These are phyloP conservation scores for Botia kubotai DNA, from an alignment of 2,797 vertebrate genomes.

Conservation along the genomic window DNA sequence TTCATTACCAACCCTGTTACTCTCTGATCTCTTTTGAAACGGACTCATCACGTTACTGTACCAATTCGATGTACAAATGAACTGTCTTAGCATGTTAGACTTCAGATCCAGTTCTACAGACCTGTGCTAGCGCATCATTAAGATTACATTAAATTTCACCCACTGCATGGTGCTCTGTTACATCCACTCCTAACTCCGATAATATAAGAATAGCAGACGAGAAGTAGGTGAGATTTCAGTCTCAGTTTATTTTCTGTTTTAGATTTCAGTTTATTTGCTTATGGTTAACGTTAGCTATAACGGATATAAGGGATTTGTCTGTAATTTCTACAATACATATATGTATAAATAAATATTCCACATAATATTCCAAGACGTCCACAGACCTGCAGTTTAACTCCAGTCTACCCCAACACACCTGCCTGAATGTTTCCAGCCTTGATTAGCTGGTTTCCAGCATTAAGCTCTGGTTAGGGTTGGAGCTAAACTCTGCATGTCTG, in stretches of 20 bases:
- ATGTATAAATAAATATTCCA: not conserved
- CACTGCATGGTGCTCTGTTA: conserved; percentile 20
- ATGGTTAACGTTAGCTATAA: not conserved
- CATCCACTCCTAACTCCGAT: conserved; percentile 11
- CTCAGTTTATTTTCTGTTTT: not conserved
- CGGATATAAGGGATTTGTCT: not conserved
- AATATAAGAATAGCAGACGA: not conserved
- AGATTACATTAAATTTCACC: not conserved
- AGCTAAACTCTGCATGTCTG: no score
- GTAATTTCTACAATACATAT: not conserved
- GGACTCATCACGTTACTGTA: not conserved
- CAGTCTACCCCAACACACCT: no score
- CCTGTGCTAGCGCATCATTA: not conserved
- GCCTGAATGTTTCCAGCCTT: no score
- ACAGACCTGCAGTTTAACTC: no score
- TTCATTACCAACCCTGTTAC: conserved; percentile 13
- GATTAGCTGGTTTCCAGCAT: no score
- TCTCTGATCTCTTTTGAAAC: conserved; percentile 10
- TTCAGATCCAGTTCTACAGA: not conserved
- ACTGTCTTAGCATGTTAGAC: not conserved
- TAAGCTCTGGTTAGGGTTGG: no score
- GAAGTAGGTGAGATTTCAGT: conserved; percentile 1
- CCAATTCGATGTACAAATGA: not conserved
- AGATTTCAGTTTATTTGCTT: not conserved
- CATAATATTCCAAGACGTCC: no score